A percentile compares a stretch with the other conserved stretches of the same genome.
phyloP scores from a whole-genome alignment of 2,888 invertebrate genomes.

The Prosopocoilus inquinatus region DNA sequence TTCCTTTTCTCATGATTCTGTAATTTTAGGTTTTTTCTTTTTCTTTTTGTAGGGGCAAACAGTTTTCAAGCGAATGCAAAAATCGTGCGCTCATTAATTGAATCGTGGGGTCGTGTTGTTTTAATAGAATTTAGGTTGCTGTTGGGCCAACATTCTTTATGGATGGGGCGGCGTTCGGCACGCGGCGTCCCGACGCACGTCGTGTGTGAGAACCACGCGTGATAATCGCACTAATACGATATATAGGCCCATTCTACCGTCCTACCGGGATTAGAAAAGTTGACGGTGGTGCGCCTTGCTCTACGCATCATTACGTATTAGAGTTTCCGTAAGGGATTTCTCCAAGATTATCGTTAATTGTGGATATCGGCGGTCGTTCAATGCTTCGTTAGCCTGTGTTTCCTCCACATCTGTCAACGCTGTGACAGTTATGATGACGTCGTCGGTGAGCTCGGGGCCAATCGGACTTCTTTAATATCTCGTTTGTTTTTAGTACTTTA shows the following conservation, averaged over 20 bases:
- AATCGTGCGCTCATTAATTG: no score
- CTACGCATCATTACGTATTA: slow-evolving; percentile 43
- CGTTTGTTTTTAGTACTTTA: no score
- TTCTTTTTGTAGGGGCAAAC: no score
- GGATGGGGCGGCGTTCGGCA: slow-evolving; percentile 34
- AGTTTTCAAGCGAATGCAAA: no score
- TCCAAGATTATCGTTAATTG: slow-evolving; percentile 37
- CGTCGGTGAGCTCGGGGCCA: not conserved
- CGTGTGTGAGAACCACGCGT: slow-evolving; percentile 42
- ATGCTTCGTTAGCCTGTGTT: slow-evolving; percentile 36
- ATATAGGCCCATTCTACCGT: slow-evolving; percentile 25
- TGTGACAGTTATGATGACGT: slow-evolving; percentile 16
- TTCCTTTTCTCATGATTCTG: no score
- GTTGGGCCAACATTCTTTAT: slow-evolving; percentile 42
- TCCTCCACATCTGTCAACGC: slow-evolving; percentile 33
- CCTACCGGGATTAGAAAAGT: slow-evolving; percentile 6
- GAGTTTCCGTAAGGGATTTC: slow-evolving; percentile 39
- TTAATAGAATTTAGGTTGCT: slow-evolving; percentile 34
- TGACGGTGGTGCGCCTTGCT: no score
- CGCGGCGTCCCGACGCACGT: slow-evolving; percentile 35
- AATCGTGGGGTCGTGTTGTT: slow-evolving; percentile 3
- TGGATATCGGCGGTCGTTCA: slow-evolving; percentile 36
- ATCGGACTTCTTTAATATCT: no score
- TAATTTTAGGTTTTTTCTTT: no score
- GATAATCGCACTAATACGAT: slow-evolving; percentile 48